These are phyloP conservation scores for Nannoperca australis DNA, from an alignment of 2,797 vertebrate species.

Conservation along the genomic window DNA sequence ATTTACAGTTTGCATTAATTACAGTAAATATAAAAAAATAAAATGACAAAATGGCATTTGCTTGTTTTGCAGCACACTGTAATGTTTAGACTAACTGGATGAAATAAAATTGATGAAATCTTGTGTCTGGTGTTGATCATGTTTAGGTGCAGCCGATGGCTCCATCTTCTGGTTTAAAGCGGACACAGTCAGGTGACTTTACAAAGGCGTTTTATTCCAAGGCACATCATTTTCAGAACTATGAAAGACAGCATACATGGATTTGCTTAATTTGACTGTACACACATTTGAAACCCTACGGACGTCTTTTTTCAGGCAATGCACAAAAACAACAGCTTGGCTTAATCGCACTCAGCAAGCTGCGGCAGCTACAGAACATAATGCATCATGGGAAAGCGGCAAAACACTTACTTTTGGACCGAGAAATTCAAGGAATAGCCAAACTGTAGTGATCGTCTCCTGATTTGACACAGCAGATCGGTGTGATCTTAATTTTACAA, in stretches of 20 bases:
- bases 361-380: not conserved
- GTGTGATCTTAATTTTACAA: slow-evolving; percentile 7
- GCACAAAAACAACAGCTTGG: slow-evolving; percentile 38
- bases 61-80: slow-evolving; percentile 81
- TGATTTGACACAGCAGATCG: slow-evolving; percentile 18
- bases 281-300: slow-evolving; percentile 43
- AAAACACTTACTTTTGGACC: not conserved
- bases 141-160: not conserved
- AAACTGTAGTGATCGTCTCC: slow-evolving; percentile 13
- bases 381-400: slow-evolving; percentile 14
- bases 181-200: slow-evolving; percentile 2
- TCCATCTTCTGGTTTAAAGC: slow-evolving; percentile 49
- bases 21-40: slow-evolving; percentile 38
- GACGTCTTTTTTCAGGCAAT: slow-evolving; percentile 37
- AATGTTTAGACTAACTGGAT: slow-evolving; percentile 83
- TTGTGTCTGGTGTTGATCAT: not conserved
- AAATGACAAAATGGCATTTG: slow-evolving; percentile 55
- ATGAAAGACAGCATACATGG: slow-evolving; percentile 27
- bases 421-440: not conserved
- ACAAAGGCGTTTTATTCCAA: slow-evolving; percentile 75
- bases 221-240: slow-evolving; percentile 71
- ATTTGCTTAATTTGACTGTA: slow-evolving; percentile 31
- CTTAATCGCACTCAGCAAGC: slow-evolving; percentile 6
- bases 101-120: slow-evolving; percentile 79
- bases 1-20: slow-evolving; percentile 62